Percentiles rank a stretch among this genome's conserved stretches.
Evolutionary conservation across 2,888 invertebrate genomes (phyloP).

Genomic region (Nycteola revayana): DNA sequence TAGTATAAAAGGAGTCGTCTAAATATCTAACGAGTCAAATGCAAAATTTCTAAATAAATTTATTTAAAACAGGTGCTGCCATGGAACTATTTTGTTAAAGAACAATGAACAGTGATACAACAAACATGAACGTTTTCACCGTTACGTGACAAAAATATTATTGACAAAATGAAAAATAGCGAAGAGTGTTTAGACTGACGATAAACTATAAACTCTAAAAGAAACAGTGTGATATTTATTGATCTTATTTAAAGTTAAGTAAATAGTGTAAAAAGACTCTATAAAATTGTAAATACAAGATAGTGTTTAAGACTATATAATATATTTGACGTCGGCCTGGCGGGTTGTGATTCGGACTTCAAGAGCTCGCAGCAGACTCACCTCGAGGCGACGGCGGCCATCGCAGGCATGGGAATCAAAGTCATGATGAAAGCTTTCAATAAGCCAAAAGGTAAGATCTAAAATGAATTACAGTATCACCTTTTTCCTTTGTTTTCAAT

Average conservation of each 20-base stretch:
- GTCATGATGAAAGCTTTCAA: constrained; percentile 92
- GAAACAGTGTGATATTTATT: constrained; percentile 74
- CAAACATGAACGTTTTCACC: constrained; percentile 50
- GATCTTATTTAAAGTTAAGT: constrained; percentile 63
- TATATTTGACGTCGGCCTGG: constrained; percentile 28
- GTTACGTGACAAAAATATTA: constrained; percentile 60
- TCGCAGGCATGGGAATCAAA: constrained; percentile 92
- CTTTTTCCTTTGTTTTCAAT: too few species aligned
- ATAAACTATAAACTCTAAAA: constrained; percentile 29
- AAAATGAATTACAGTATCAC: neutral
- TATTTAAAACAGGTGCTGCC: constrained; percentile 51
- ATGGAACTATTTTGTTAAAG: constrained; percentile 23
- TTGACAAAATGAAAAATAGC: constrained; percentile 77
- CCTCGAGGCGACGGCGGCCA: constrained; percentile 68
- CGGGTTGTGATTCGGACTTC: constrained; percentile 43
- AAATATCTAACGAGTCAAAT: constrained; percentile 40
- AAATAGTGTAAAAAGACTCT: constrained; percentile 33
- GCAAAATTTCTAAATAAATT: constrained; percentile 38
- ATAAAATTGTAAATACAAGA: constrained; percentile 43
- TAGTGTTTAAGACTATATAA: neutral
- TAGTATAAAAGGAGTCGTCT: too few species aligned
- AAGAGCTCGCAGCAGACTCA: constrained; percentile 54
- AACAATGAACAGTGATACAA: constrained; percentile 53
- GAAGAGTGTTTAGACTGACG: constrained; percentile 76
- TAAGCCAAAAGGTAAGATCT: constrained; percentile 89